phyloP scores from a whole-genome alignment of 2,888 invertebrate genomes.

The Mythimna ferrago region DNA sequence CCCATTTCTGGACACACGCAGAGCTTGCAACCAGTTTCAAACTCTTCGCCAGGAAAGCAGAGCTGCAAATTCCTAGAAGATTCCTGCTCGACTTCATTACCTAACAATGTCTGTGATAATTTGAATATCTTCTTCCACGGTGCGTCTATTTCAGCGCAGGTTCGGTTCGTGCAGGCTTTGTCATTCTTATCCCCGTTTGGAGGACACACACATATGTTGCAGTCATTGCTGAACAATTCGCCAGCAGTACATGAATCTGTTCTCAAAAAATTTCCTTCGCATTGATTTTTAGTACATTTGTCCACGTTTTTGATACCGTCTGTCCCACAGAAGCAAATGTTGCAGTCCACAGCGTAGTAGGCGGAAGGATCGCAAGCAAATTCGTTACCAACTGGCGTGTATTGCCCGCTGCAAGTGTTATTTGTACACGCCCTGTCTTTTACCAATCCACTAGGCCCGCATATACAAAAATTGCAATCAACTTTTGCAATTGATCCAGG shows the following conservation, averaged over 20 bases:
- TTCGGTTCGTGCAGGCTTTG: conserved; percentile 79
- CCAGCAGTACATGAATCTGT: conserved; percentile 79
- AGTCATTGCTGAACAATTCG: conserved; percentile 81
- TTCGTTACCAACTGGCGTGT: conserved; percentile 57
- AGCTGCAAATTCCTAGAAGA: conserved; percentile 75
- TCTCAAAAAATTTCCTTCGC: conserved; percentile 80
- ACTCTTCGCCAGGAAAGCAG: conserved; percentile 86
- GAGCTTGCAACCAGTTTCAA: conserved; percentile 80
- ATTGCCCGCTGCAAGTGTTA: conserved; percentile 71
- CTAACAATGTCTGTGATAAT: conserved; percentile 73
- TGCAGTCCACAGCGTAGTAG: conserved; percentile 86
- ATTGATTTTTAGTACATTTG: conserved; percentile 85
- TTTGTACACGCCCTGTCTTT: conserved; percentile 80
- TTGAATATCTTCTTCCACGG: conserved; percentile 79
- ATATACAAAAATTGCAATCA: conserved; percentile 87
- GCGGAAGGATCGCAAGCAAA: conserved; percentile 81
- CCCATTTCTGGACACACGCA: conserved; percentile 87
- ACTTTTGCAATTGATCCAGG: conserved; percentile 80
- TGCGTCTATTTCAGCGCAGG: conserved; percentile 72
- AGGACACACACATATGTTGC: conserved; percentile 87
- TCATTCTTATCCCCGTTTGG: conserved; percentile 80
- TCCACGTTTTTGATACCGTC: conserved; percentile 84
- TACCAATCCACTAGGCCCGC: conserved; percentile 77
- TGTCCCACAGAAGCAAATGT: conserved; percentile 81
- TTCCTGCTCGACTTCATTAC: conserved; percentile 66